Evolutionary conservation across 2,888 invertebrate species (phyloP).

Genomic region (Sussaba pulchella): DNA sequence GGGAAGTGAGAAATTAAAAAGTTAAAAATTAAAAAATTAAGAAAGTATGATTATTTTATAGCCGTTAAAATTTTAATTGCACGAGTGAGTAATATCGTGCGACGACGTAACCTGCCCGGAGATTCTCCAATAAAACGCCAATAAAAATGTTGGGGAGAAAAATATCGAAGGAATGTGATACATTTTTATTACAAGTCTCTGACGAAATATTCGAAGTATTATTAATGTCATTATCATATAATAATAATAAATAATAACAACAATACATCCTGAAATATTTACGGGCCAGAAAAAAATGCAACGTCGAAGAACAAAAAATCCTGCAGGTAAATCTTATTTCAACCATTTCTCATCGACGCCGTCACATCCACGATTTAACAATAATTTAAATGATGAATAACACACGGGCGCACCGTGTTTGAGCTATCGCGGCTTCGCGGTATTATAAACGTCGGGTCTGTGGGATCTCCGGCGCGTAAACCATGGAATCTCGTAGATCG

Average conservation of each 20-base stretch:
- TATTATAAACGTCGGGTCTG: conserved; percentile 29
- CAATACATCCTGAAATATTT: too few relatives aligned
- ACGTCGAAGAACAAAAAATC: too few relatives aligned
- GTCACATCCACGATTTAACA: conserved; percentile 34
- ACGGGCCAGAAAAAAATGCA: too few relatives aligned
- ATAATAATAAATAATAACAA: too few relatives aligned
- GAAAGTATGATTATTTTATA: too few relatives aligned
- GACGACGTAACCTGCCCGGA: not conserved
- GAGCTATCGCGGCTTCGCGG: not conserved
- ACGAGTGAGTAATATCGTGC: too few relatives aligned
- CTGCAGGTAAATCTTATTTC: too few relatives aligned
- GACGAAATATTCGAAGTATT: too few relatives aligned
- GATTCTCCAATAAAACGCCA: not conserved
- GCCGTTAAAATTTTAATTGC: too few relatives aligned
- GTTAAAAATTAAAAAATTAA: too few relatives aligned
- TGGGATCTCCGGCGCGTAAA: conserved; percentile 13
- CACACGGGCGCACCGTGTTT: conserved; percentile 1
- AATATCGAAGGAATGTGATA: not conserved
- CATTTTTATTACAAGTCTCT: conserved; percentile 3
- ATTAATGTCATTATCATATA: too few relatives aligned
- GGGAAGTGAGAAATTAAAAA: too few relatives aligned
- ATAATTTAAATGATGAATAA: conserved; percentile 51
- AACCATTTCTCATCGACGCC: conserved; percentile 1
- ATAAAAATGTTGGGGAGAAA: not conserved
- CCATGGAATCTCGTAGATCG: conserved; percentile 35